Percentiles rank a stretch among this genome's conserved stretches.
Conservation (phyloP, 1,140 invertebrate species). For the Drosophila insularis region DNA sequence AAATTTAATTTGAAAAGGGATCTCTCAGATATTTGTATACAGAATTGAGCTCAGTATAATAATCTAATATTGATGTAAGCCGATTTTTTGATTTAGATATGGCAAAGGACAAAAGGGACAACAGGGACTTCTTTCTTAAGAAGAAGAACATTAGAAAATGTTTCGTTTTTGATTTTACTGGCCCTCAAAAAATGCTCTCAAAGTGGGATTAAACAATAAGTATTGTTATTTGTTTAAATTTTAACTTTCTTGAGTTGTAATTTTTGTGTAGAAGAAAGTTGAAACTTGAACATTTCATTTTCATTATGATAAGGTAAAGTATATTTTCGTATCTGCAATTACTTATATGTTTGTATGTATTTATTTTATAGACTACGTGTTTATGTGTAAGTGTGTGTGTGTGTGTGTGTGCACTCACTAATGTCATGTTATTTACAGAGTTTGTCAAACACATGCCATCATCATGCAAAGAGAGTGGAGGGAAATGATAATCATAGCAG, state of each 20-base stretch:
- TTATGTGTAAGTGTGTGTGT: slow-evolving; percentile 15
- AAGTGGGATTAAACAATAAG: not conserved
- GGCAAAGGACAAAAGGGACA: too few relatives aligned
- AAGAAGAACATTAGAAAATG: not conserved
- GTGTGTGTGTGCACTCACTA: slow-evolving; percentile 34
- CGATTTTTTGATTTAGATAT: too few relatives aligned
- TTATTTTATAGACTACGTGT: slow-evolving; percentile 33
- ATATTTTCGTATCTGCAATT: slow-evolving; percentile 9
- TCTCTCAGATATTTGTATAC: too few relatives aligned
- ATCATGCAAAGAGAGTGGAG: slow-evolving; percentile 25
- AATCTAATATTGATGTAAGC: too few relatives aligned
- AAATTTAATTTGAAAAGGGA: too few relatives aligned
- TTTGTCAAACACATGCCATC: slow-evolving; percentile 38
- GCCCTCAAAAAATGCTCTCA: not conserved
- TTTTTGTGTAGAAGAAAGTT: not conserved
- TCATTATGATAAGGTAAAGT: not conserved
- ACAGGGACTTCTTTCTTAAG: too few relatives aligned
- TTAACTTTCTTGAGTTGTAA: not conserved
- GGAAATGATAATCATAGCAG: not conserved
- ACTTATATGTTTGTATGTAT: not conserved
- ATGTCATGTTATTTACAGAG: slow-evolving; percentile 49
- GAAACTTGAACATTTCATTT: not conserved
- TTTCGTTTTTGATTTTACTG: not conserved
- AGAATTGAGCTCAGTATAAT: too few relatives aligned
- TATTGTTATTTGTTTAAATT: not conserved